Evolutionary conservation across 2,797 vertebrate species (phyloP), one percentile per base, ranked within the genome.

Genomic region (Siniperca undulata): DNA sequence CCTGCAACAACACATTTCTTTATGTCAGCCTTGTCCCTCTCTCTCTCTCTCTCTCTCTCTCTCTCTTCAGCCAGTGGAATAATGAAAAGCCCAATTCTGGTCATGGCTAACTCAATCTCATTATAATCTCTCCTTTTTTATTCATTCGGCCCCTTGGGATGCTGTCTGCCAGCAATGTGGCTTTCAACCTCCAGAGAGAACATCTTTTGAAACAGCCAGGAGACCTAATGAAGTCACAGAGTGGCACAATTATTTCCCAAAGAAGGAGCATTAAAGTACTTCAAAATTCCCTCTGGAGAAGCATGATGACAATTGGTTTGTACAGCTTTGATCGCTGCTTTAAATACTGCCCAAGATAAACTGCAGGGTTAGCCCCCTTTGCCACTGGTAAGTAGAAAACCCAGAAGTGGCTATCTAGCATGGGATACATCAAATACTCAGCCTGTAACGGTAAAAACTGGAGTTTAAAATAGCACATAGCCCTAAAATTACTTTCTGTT

Each of bases 51-150:
- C 85, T 69, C 78, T 6, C 34, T 52, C 78, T 76, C 73, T 70
- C 84, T 70, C 92, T 92, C 93, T 93, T 80, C 87, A 94, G 91
- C 93, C 93, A 95, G 83, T 94, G 87, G 93, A 93, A 96, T 95
- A 96, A 96, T 95, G 92, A 94, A 95, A 94, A 93, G 92, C 93
- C 92, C 91, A 94, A 94, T 88, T 94, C 95, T 96, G 94, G 97
- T 97, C 97, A 98, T 91, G 96, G 97, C 93, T 97, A 97, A 96
- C 97, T 97, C 96, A 98, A 98, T 98, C 97, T 96, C 97, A 97
- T 98, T 99, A 98, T 95, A 97, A 95, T 95, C 95, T 91, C 94
- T 92, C 91, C 90, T 94, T 95, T 96, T 94, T 96, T 97, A 97
- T 98, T 97, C 95, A 96, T 96, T 91, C 89, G 81, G 87, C 94